Evolutionary conservation across 2,797 vertebrate species (phyloP).

Genomic region (Bradypodion ventrale): DNA sequence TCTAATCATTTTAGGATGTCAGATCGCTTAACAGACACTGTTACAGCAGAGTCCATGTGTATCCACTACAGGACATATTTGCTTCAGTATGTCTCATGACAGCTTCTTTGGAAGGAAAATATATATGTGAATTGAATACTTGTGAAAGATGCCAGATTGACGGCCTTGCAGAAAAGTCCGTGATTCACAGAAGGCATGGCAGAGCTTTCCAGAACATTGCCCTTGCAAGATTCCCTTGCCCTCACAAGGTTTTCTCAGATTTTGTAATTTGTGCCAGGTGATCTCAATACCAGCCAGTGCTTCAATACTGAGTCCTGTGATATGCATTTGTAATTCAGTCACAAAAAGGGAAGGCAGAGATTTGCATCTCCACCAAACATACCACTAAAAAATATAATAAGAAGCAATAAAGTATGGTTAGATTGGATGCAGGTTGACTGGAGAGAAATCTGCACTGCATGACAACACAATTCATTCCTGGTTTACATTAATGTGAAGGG

Average conservation of each 20-base stretch:
- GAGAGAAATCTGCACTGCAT: constrained; percentile 4
- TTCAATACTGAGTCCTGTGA: constrained; percentile 41
- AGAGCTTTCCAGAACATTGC: constrained; percentile 60
- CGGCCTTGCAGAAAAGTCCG: constrained; percentile 61
- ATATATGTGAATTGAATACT: constrained; percentile 70
- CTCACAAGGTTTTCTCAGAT: constrained; percentile 59
- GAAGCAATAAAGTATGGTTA: constrained; percentile 55
- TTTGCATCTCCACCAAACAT: constrained; percentile 61
- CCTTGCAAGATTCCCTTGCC: constrained; percentile 35
- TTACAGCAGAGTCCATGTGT: constrained; percentile 73
- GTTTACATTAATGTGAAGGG: constrained; percentile 22
- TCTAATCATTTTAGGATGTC: constrained; percentile 67
- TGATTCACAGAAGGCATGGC: constrained; percentile 59
- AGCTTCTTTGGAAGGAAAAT: constrained; percentile 61
- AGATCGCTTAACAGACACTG: constrained; percentile 70
- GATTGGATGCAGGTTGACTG: constrained; percentile 31
- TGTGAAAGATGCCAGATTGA: constrained; percentile 72
- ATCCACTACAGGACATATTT: constrained; percentile 73
- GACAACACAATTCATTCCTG: not conserved
- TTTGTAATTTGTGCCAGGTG: constrained; percentile 52
- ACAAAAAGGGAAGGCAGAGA: constrained; percentile 46
- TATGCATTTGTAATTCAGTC: constrained; percentile 56
- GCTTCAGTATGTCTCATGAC: constrained; percentile 73
- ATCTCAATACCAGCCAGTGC: constrained; percentile 20
- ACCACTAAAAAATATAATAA: constrained; percentile 44